phyloP scores from a whole-genome alignment of 2,113 vertebrate genomes.

The Salminus brasiliensis region DNA sequence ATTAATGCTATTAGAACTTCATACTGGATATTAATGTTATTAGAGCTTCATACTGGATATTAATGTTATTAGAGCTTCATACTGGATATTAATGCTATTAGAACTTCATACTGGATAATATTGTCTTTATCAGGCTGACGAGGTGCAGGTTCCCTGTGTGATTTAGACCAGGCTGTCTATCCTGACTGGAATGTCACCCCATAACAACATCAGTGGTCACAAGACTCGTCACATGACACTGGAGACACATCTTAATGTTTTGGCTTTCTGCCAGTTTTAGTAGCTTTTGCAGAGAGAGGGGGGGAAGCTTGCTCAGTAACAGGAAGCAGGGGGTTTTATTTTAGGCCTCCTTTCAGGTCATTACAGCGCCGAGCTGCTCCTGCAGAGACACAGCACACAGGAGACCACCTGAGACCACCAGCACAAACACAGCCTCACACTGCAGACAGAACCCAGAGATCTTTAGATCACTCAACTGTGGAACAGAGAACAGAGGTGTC shows the following conservation, averaged over 20 bases:
- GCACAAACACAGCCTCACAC: neutral
- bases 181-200: conserved; percentile 30
- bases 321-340: neutral
- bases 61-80: too few species aligned
- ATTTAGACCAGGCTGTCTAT: neutral
- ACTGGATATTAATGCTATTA: too few species aligned
- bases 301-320: conserved; percentile 6
- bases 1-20: too few species aligned
- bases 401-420: neutral
- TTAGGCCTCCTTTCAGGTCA: neutral
- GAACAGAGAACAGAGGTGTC: too few species aligned
- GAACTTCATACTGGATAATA: too few species aligned
- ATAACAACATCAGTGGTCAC: conserved; percentile 70
- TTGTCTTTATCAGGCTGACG: too few species aligned
- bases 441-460: too few species aligned
- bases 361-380: neutral
- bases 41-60: too few species aligned
- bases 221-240: conserved; percentile 62
- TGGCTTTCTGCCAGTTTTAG: neutral
- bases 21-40: too few species aligned
- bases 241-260: conserved; percentile 15
- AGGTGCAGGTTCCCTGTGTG: conserved; percentile 61
- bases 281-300: neutral
- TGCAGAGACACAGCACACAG: neutral
- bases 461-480: too few species aligned